Conservation (phyloP, 1,140 invertebrate species). For the Drosophila mauritiana region DNA sequence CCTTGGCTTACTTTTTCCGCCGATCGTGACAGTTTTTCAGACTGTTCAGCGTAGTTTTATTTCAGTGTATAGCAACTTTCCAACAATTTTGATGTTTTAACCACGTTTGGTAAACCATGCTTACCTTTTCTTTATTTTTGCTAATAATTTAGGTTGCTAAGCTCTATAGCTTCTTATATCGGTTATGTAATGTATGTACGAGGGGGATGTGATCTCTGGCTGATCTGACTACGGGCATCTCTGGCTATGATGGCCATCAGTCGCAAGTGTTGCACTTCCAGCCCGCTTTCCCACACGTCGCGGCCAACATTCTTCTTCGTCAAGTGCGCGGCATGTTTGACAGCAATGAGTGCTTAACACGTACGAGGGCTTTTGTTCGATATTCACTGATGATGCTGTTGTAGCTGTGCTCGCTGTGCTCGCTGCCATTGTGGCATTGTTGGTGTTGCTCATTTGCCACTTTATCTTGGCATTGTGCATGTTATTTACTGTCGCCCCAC, state of each 20-base stretch:
- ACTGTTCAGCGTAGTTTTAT: background rate
- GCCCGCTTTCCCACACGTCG: conserved; percentile 76
- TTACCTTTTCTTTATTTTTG: too few relatives aligned
- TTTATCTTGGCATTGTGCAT: conserved; percentile 81
- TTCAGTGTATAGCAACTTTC: too few relatives aligned
- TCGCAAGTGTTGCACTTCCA: conserved; percentile 60
- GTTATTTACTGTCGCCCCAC: conserved; percentile 70
- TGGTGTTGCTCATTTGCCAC: conserved; percentile 72
- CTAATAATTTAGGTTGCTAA: too few relatives aligned
- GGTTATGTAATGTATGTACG: too few relatives aligned
- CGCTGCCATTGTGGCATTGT: conserved; percentile 51
- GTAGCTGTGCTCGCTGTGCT: conserved; percentile 28
- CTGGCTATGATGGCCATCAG: conserved; percentile 46
- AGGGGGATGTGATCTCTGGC: background rate
- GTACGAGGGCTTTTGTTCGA: conserved; percentile 76
- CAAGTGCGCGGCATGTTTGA: conserved; percentile 76
- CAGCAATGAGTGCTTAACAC: conserved; percentile 81
- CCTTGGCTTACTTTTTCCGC: background rate
- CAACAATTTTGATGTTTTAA: background rate
- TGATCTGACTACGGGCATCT: conserved; percentile 14
- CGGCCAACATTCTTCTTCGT: conserved; percentile 66
- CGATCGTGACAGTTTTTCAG: background rate
- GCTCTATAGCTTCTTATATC: too few relatives aligned
- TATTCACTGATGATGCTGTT: conserved; percentile 49
- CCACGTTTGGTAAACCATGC: background rate